Evolutionary conservation across 2,888 invertebrate genomes (phyloP).

Genomic region (Orgyia antiqua): DNA sequence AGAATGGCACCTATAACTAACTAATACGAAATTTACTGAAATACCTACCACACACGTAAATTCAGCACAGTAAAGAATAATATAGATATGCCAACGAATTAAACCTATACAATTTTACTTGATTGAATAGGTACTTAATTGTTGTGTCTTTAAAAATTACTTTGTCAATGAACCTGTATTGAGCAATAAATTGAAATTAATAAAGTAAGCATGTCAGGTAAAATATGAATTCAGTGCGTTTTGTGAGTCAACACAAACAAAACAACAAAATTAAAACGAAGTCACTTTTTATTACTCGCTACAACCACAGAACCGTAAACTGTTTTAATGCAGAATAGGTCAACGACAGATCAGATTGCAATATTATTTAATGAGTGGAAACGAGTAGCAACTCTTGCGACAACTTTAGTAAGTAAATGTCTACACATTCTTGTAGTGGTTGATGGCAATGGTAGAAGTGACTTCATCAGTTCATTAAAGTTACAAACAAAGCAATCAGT

Average conservation of each 20-base stretch:
- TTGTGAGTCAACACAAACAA: constrained; percentile 21
- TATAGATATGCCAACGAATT: too few species aligned
- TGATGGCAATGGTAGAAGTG: constrained; percentile 17
- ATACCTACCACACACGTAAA: too few species aligned
- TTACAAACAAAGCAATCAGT: constrained; percentile 31
- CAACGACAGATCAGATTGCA: constrained; percentile 21
- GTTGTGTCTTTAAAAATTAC: too few species aligned
- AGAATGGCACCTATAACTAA: too few species aligned
- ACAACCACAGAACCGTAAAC: constrained; percentile 7
- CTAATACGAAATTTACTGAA: too few species aligned
- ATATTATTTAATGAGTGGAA: constrained; percentile 22
- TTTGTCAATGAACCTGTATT: too few species aligned
- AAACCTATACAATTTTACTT: too few species aligned
- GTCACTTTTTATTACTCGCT: constrained; percentile 17
- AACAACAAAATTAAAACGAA: constrained; percentile 23
- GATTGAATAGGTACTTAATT: too few species aligned
- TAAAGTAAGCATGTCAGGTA: too few species aligned
- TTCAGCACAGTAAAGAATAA: too few species aligned
- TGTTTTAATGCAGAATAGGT: constrained; percentile 20
- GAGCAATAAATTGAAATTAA: too few species aligned
- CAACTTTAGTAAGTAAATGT: neutral
- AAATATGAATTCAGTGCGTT: too few species aligned
- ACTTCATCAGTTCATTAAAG: constrained; percentile 20
- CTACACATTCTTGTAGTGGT: constrained; percentile 9
- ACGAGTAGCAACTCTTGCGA: constrained; percentile 19